Base-by-base conservation (phyloP, 2,113 vertebrate genomes). In the Geococcyx californianus region DNA sequence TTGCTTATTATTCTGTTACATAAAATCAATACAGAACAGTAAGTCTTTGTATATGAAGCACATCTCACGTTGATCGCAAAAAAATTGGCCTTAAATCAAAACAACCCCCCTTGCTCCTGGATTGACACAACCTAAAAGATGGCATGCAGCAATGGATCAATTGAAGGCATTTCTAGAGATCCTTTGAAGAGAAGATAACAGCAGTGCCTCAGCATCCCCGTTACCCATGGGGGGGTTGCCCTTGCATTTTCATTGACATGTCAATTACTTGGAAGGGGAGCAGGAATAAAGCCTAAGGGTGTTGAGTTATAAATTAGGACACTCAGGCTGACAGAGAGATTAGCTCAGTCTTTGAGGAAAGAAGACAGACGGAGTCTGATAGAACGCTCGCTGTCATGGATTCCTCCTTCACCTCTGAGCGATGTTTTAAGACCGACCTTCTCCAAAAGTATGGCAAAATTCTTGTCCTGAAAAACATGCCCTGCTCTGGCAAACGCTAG, bases 291-390 rank as follows among this genome's bases (percentile, higher is more conserved):
- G 58, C 90, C 94, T 87, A 20, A 21, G 42, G 86, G 89, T 87
- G 81, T 13, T 89, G 84, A 87, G 78, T 54, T 94, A 85, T 94
- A 96, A 97, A 97, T 96, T 31, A 95, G 95, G 94, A 88, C 63
- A 55, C 87, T 75, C 54, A 52, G 70, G 52, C 5, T 95, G 96
- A 95, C 82, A 94, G 76, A 80, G 72, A 95, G 81, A 85, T 90
- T 81, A 96, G 90, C 67, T 86, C 40, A 29, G 67, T 73, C 82
- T 97, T 76, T 92, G 85, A 92, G 62, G 59, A 51, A 80, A 82
- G 76, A 95, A 95, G 79, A 85, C 83, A 96, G 87, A 44, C 33
- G 76, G 60, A 80, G 38, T 80, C 36, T 79, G 55, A 19, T 3
- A 80, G 81, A 72, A 66, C 58, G 87, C 31, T 25, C 12, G 26